These are phyloP conservation scores for Drosophila buzzatii DNA, from an alignment of 2,888 invertebrate genomes.

Conservation along the genomic window DNA sequence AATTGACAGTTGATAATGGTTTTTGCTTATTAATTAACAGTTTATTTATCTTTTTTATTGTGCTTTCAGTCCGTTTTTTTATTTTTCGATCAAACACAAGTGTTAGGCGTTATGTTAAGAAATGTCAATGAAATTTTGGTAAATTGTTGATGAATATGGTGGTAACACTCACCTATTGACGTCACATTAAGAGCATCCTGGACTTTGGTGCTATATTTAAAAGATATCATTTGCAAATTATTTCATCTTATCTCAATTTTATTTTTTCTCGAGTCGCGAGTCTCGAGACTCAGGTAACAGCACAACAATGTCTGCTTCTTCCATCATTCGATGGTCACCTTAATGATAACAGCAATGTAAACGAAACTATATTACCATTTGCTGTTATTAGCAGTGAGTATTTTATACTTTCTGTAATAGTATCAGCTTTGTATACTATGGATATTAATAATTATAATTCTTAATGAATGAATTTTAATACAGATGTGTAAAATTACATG, in stretches of 20 bases:
- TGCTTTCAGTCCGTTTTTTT: slow-evolving; percentile 22
- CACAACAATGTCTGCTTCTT: slow-evolving; percentile 46
- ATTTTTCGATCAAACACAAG: slow-evolving; percentile 31
- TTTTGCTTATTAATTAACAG: slow-evolving; percentile 5
- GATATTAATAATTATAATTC: background rate
- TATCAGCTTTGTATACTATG: background rate
- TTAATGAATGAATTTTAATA: background rate
- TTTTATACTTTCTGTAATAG: background rate
- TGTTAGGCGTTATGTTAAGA: slow-evolving; percentile 47
- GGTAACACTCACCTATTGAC: slow-evolving; percentile 33
- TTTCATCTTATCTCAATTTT: slow-evolving; percentile 45
- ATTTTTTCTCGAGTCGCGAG: slow-evolving; percentile 44
- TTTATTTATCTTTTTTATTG: slow-evolving; percentile 37
- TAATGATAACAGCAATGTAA: slow-evolving; percentile 14
- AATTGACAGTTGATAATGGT: slow-evolving; percentile 1
- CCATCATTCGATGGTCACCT: slow-evolving; percentile 21
- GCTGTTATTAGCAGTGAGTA: background rate
- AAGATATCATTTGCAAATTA: slow-evolving; percentile 20
- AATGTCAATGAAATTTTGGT: slow-evolving; percentile 8
- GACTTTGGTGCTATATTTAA: slow-evolving; percentile 14
- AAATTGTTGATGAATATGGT: slow-evolving; percentile 1
- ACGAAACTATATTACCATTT: background rate
- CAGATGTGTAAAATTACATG: background rate
- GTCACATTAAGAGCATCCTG: slow-evolving; percentile 17
- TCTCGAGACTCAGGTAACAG: slow-evolving; percentile 12